A percentile compares a stretch with the other conserved stretches of the same genome.
phyloP scores from a whole-genome alignment of 1,140 invertebrate genomes.

The Ridgeia piscesae region DNA sequence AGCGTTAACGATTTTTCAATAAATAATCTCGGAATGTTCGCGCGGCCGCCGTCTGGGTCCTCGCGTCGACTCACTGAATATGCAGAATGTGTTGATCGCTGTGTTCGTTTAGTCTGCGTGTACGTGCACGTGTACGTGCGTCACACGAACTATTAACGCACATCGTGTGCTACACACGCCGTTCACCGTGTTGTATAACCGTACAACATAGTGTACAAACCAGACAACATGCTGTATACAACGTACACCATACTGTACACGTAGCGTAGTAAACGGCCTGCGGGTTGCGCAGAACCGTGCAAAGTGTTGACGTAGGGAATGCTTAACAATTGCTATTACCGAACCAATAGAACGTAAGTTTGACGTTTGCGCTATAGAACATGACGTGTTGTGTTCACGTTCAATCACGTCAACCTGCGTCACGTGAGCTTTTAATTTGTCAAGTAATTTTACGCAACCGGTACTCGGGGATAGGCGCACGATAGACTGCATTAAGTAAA shows the following conservation, averaged over 20 bases:
- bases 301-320: no score
- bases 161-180: neutral
- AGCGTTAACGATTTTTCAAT: neutral
- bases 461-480: neutral
- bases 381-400: no score
- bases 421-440: no score
- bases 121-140: neutral
- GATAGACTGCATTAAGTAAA: neutral
- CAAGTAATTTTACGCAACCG: neutral
- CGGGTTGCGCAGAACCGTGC: no score
- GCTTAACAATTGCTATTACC: no score
- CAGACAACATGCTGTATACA: no score
- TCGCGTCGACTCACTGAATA: neutral
- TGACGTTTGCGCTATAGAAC: no score
- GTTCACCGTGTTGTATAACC: neutral
- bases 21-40: neutral
- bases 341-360: no score
- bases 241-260: no score
- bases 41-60: neutral
- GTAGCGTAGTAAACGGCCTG: no score
- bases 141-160: neutral
- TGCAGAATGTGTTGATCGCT: neutral
- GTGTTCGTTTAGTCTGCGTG: neutral
- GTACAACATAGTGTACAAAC: no score
- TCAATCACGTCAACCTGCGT: no score